These are phyloP conservation scores for Drosophila engyochracea DNA, from an alignment of 2,888 invertebrate genomes.

Conservation along the genomic window DNA sequence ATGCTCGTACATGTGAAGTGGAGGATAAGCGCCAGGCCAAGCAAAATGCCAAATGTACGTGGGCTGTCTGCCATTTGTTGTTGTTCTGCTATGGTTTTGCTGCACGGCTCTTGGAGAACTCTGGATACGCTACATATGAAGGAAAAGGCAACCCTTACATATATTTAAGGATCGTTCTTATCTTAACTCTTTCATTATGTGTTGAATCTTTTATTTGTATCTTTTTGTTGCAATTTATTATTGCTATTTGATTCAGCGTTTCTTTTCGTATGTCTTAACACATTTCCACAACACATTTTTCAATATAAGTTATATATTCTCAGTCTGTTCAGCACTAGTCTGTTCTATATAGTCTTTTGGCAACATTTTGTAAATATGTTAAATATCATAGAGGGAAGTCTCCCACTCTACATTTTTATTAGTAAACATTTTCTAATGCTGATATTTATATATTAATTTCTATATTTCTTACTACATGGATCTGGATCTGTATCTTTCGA, in stretches of 20 bases:
- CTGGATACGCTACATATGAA: conserved; percentile 16
- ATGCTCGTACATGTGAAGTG: conserved; percentile 47
- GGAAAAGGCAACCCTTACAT: not conserved
- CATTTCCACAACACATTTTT: not conserved
- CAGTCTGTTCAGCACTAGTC: not conserved
- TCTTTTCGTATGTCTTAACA: not conserved
- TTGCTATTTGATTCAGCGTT: not conserved
- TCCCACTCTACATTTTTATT: not conserved
- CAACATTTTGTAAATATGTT: not conserved
- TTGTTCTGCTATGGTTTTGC: not conserved
- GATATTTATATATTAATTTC: not conserved
- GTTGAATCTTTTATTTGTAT: not conserved
- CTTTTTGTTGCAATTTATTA: conserved; percentile 2
- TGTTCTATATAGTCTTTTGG: not conserved
- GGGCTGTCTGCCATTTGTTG: not conserved
- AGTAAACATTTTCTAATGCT: no score
- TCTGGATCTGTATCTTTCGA: not conserved
- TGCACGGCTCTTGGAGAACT: not conserved
- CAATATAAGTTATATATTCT: not conserved
- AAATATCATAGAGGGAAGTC: not conserved
- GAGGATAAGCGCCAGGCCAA: conserved; percentile 35
- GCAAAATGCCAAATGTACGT: conserved; percentile 32
- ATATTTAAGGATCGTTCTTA: not conserved
- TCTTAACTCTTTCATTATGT: not conserved
- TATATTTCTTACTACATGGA: not conserved